Evolutionary conservation across 2,888 invertebrate species (phyloP).

Genomic region (Acrobasis repandana): DNA sequence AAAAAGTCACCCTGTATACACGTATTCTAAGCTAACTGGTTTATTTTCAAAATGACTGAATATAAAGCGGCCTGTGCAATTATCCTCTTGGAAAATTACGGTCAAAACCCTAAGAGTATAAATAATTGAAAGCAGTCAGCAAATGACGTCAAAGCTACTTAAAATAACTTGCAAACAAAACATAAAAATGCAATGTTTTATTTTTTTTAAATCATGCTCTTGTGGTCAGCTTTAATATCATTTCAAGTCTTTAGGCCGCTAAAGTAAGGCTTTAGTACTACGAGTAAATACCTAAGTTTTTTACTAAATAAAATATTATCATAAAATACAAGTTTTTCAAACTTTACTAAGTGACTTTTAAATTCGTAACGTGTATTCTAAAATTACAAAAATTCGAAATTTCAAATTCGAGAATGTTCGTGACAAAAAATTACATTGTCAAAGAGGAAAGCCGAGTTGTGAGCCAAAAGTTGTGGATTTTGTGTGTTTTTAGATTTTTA

Average conservation of each 20-base stretch:
- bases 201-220: background rate
- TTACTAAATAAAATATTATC: too few species aligned
- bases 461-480: background rate
- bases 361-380: background rate
- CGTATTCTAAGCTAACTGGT: too few species aligned
- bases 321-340: too few species aligned
- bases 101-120: too few species aligned
- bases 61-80: too few species aligned
- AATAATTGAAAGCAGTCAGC: background rate
- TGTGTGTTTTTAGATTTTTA: background rate
- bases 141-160: background rate
- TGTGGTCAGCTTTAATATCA: background rate
- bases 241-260: background rate
- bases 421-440: too few species aligned
- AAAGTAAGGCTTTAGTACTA: background rate
- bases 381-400: background rate
- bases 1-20: too few species aligned
- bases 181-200: background rate
- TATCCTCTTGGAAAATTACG: too few species aligned
- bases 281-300: too few species aligned
- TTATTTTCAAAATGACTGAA: too few species aligned
- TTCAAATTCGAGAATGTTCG: background rate
- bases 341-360: background rate
- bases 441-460: background rate
- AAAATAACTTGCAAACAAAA: background rate